phyloP scores from a whole-genome alignment of 1,140 invertebrate species.

The Saccostrea cuccullata region DNA sequence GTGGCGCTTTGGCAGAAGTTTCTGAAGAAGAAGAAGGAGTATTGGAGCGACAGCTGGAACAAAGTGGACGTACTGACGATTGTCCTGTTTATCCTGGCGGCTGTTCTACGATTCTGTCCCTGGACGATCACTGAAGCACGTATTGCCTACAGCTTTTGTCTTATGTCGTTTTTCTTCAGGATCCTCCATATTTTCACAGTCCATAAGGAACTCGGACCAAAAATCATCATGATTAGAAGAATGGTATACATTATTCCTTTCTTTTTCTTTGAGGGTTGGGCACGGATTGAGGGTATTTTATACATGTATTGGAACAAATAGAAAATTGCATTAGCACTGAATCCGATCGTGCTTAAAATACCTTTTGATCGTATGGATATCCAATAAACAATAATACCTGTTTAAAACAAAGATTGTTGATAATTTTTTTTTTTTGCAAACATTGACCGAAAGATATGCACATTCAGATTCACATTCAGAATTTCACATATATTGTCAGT shows the following conservation, averaged over 20 bases:
- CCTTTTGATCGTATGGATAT: neutral
- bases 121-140: constrained; percentile 62
- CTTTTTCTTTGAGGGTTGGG: neutral
- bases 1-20: constrained; percentile 18
- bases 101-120: constrained; percentile 62
- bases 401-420: too few species aligned
- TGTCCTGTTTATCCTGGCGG: neutral
- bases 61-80: constrained; percentile 67
- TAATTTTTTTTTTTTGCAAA: too few species aligned
- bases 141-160: constrained; percentile 66
- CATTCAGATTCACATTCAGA: too few species aligned
- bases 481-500: too few species aligned
- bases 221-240: constrained; percentile 79
- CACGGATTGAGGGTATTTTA: too few species aligned
- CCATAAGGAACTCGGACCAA: constrained; percentile 77
- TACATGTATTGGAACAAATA: too few species aligned
- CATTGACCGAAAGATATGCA: too few species aligned
- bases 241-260: constrained; percentile 72
- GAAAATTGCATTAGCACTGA: too few species aligned
- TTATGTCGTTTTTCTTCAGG: constrained; percentile 74
- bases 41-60: constrained; percentile 74
- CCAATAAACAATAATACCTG: too few species aligned
- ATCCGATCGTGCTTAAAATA: too few species aligned
- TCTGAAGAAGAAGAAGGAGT: constrained; percentile 62
- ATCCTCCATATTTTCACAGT: constrained; percentile 76